Conservation (phyloP, 2,888 invertebrate species). For the Spialia ferax region DNA sequence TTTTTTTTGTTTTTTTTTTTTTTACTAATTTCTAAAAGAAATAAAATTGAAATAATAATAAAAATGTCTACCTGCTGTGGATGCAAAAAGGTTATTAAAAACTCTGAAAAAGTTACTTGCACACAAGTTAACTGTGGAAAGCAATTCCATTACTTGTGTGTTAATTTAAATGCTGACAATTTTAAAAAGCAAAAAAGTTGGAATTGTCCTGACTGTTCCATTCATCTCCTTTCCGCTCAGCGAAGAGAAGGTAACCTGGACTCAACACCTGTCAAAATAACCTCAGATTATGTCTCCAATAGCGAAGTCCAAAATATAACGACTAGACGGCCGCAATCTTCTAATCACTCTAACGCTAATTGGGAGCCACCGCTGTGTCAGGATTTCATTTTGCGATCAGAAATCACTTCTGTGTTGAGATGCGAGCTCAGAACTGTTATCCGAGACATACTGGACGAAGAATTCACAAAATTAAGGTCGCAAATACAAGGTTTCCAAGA, state of each 20-base stretch:
- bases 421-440: slow-evolving; percentile 17
- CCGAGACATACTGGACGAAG: slow-evolving; percentile 24
- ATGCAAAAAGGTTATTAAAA: slow-evolving; percentile 18
- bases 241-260: slow-evolving; percentile 4
- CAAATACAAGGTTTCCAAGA: slow-evolving; percentile 22
- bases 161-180: slow-evolving; percentile 7
- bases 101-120: slow-evolving; percentile 18
- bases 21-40: too few relatives aligned
- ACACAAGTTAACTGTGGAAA: slow-evolving; percentile 6
- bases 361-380: not conserved
- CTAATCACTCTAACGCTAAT: not conserved
- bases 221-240: slow-evolving; percentile 4
- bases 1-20: not conserved
- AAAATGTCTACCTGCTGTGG: slow-evolving; percentile 18
- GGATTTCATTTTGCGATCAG: not conserved
- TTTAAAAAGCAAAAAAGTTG: slow-evolving; percentile 16
- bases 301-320: not conserved
- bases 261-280: slow-evolving; percentile 21
- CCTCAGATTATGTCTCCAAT: not conserved
- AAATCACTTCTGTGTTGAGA: slow-evolving; percentile 18
- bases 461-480: slow-evolving; percentile 9
- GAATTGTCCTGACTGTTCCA: slow-evolving; percentile 28
- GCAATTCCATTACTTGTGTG: slow-evolving; percentile 15
- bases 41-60: not conserved
- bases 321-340: not conserved